Conservation (phyloP, 2,113 vertebrate species). For the Merops nubicus region DNA sequence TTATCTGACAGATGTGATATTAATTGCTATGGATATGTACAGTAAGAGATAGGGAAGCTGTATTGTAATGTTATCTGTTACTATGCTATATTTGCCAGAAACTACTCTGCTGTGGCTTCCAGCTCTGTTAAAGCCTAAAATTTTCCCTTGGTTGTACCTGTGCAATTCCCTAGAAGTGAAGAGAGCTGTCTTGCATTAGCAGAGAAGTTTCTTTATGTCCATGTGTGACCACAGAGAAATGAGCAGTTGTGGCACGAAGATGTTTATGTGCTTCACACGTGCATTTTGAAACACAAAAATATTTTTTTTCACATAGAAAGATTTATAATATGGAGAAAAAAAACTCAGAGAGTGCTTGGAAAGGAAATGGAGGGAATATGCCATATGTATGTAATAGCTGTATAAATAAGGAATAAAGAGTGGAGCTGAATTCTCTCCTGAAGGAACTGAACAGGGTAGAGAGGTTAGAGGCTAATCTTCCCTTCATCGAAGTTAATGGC, state of each 20-base stretch:
- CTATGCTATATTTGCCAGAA: background rate
- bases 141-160: background rate
- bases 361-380: background rate
- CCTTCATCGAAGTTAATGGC: background rate
- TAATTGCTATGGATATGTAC: background rate
- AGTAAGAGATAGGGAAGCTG: background rate
- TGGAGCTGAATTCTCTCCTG: background rate
- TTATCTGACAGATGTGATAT: conserved; percentile 2
- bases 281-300: background rate
- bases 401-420: background rate
- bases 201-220: background rate
- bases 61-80: background rate
- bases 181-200: background rate
- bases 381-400: background rate
- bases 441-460: background rate
- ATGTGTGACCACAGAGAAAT: background rate
- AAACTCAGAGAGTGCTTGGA: background rate
- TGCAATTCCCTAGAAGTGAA: background rate
- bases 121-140: background rate
- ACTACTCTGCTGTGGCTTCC: background rate
- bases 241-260: background rate
- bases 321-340: background rate
- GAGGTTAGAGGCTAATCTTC: background rate
- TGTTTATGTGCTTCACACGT: fast-evolving
- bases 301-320: too few relatives aligned